phyloP scores from a whole-genome alignment of 2,797 vertebrate species.

The Scyliorhinus canicula region DNA sequence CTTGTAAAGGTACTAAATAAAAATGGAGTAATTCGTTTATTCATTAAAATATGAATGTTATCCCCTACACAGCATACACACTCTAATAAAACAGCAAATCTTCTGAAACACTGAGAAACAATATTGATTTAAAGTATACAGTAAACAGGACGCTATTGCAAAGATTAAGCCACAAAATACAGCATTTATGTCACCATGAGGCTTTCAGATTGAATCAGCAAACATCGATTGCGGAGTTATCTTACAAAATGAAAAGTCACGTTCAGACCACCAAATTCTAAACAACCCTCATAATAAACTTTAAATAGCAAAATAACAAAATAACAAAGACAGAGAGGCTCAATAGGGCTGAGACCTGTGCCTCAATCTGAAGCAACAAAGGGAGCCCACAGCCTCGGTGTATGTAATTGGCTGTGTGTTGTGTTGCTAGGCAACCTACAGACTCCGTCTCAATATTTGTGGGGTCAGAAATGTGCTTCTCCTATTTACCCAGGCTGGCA shows the following conservation, averaged over 20 bases:
- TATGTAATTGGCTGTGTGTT: neutral
- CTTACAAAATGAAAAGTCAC: neutral
- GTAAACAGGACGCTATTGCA: neutral
- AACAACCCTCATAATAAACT: neutral
- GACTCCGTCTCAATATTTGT: constrained; percentile 10
- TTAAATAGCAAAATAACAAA: neutral
- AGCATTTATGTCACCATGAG: neutral
- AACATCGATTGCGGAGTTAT: neutral
- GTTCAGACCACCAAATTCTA: neutral
- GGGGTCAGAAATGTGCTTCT: constrained; percentile 26
- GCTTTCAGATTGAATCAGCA: neutral
- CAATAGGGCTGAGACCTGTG: neutral
- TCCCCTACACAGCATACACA: neutral
- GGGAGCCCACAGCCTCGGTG: neutral
- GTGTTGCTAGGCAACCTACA: constrained; percentile 4
- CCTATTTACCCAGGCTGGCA: constrained; percentile 19
- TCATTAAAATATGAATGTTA: neutral
- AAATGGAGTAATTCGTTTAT: neutral
- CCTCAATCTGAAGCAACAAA: constrained; percentile 25
- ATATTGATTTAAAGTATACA: neutral
- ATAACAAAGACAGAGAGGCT: neutral
- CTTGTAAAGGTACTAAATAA: neutral
- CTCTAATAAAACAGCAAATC: neutral
- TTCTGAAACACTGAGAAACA: neutral
- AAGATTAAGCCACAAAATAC: neutral